Evolutionary conservation across 92 coral and sea anemone genomes (phyloP), one percentile per base, ranked within the genome.

Genomic region (Parazoanthus swiftii): DNA sequence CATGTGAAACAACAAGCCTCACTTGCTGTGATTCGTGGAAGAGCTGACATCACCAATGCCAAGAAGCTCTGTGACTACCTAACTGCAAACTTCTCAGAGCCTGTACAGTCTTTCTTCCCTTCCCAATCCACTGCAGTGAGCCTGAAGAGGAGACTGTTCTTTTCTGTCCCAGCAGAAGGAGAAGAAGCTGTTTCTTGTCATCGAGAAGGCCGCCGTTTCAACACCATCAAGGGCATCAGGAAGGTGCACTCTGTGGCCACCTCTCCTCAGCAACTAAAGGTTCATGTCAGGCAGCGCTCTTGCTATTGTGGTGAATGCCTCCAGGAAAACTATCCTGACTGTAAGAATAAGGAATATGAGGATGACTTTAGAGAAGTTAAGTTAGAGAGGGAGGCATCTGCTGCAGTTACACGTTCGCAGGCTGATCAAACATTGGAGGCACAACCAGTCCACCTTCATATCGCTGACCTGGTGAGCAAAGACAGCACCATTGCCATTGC

Each of bases 21-120:
- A 6, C 86, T 89, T 42, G 92, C 92, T 29, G 92, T 90, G 38
- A n/a, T 86, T 35, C 72, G 90, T 43, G 90, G 90, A 86, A 90
- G 38, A 80, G 90, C 92, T 5, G n/a, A 21, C 76, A 90, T 86
- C 66, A 90, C 85, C 51, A 90, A 90, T 70, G 90, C 87, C 77
- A 86, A 74, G 59, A 44, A 86, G 43, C 86, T 90, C 43, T 86
- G 90, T 46, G 76, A 81, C 66, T 84, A 80, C 51, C 79, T 90
- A 42, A 58, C 90, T 6, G 50, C 81, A 14, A 42, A 78, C 50
- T 89, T 89, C 86, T 68, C 89, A 1, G 43, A 66, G 71, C 89
- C 92, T 84, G 85, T 84, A 36, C 78, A 82, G 89, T 84, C 91
- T 38, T 84, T 79, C 6, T 83, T 76, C 29, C 85, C 80, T n/a